These are phyloP conservation scores for Perca flavescens DNA, from an alignment of 2,113 vertebrate genomes.

Conservation along the genomic window DNA sequence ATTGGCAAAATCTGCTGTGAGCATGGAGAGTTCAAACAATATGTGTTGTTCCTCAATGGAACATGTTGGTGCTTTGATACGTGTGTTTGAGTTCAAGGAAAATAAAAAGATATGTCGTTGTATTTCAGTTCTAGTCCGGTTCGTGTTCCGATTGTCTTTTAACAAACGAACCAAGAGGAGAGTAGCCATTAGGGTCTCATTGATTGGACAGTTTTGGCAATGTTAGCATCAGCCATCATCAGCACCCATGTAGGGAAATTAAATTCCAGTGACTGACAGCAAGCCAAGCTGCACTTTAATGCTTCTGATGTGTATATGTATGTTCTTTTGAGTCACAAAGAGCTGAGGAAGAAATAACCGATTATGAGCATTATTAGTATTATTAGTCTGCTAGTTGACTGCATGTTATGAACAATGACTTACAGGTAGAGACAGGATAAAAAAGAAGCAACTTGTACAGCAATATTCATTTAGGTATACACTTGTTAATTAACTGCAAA, in stretches of 20 bases:
- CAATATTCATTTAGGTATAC: neutral
- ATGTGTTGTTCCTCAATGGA: neutral
- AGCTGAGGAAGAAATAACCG: neutral
- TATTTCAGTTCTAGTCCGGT: too few relatives aligned
- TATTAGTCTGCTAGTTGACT: neutral
- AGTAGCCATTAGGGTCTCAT: too few relatives aligned
- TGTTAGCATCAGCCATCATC: neutral
- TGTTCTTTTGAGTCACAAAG: neutral
- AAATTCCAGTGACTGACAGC: neutral
- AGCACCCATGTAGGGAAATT: neutral
- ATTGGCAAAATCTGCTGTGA: neutral
- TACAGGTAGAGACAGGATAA: neutral
- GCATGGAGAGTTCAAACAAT: neutral
- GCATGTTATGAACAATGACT: neutral
- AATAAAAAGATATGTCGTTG: too few relatives aligned
- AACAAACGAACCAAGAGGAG: too few relatives aligned
- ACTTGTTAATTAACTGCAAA: neutral
- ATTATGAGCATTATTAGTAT: neutral
- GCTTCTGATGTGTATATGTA: neutral
- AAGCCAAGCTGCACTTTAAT: neutral
- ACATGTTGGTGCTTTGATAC: neutral
- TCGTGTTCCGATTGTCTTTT: too few relatives aligned
- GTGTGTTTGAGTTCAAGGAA: neutral
- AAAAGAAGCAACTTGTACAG: neutral
- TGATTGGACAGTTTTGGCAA: too few relatives aligned